These are phyloP conservation scores for Melanotaenia pygmaea DNA, from an alignment of 2,797 vertebrate species.

Conservation along the genomic window DNA sequence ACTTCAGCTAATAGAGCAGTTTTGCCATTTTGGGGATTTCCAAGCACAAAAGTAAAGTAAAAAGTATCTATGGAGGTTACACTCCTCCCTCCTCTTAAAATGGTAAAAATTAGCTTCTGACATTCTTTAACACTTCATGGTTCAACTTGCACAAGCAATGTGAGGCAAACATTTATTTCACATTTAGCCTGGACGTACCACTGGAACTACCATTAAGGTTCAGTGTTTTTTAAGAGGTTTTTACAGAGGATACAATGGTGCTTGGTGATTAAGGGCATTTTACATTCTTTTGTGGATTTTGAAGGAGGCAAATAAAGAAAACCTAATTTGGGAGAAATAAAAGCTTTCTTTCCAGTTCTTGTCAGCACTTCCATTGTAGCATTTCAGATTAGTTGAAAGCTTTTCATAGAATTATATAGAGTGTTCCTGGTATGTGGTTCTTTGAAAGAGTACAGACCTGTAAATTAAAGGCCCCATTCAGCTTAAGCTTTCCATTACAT, in stretches of 20 bases:
- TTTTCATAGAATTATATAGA: not conserved
- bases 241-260: slow-evolving; percentile 2
- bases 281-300: slow-evolving; percentile 6
- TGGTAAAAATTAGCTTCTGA: too few relatives aligned
- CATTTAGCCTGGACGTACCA: too few relatives aligned
- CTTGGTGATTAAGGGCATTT: slow-evolving; percentile 10
- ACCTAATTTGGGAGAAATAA: not conserved
- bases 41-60: too few relatives aligned
- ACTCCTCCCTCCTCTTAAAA: too few relatives aligned
- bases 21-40: too few relatives aligned
- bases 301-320: not conserved
- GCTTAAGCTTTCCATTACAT: not conserved
- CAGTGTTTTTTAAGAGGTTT: not conserved
- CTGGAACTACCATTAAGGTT: not conserved
- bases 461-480: not conserved
- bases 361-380: not conserved
- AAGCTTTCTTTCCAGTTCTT: not conserved
- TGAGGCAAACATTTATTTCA: too few relatives aligned
- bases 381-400: slow-evolving; percentile 15
- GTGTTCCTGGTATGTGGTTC: not conserved
- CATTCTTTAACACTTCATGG: too few relatives aligned
- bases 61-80: too few relatives aligned
- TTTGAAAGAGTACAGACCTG: not conserved
- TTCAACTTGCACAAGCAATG: too few relatives aligned
- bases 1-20: too few relatives aligned